Evolutionary conservation across 2,113 vertebrate species (phyloP), one percentile per base, ranked within the genome.

Genomic region (Entosphenus tridentatus): DNA sequence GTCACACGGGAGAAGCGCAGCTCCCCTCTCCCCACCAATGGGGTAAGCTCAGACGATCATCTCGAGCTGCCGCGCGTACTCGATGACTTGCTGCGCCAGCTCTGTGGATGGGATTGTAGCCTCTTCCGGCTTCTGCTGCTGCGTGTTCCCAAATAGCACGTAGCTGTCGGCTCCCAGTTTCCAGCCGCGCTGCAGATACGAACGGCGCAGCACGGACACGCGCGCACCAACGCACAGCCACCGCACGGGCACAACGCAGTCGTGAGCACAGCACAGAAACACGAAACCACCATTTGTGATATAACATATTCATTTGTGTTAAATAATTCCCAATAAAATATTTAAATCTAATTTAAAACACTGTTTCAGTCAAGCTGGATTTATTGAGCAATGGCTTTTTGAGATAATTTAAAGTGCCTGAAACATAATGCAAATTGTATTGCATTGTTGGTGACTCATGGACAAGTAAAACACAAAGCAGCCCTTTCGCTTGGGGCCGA

Each of bases 51-150:
- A 91, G 77, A 93, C 89, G 70, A 92, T 92, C 89, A 92, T 92
- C 77, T 95, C 89, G 77, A 95, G 81, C 78, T 95, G 89, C 71
- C 86, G 81, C 68, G 89, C 88, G 14, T 89, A 92, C 74, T 92
- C 88, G 54, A 95, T 90, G 80, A 92, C 87, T 76, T 95, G 88
- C 69, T 83, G 80, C 73, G 87, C 87, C 78, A 95, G 76, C 75
- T 95, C 85, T 1, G 84, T 87, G 12, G 87, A 90, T 14, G 89
- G 88, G 73, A 95, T 91, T 72, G 79, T 86, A 70, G 83, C 82
- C 55, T 95, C 89, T 70, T 95, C 88, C 1, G 84, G 83, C 71
- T 87, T 84, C 76, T 88, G 87, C 76, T 88, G 87, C 72, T 91
- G 88, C 77, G 89, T 87, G 74, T 77, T 81, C 71, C 78, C 83